A percentile compares a stretch with the other conserved stretches of the same genome.
Conservation (phyloP, 2,797 vertebrate genomes). For the Liasis olivaceus region DNA sequence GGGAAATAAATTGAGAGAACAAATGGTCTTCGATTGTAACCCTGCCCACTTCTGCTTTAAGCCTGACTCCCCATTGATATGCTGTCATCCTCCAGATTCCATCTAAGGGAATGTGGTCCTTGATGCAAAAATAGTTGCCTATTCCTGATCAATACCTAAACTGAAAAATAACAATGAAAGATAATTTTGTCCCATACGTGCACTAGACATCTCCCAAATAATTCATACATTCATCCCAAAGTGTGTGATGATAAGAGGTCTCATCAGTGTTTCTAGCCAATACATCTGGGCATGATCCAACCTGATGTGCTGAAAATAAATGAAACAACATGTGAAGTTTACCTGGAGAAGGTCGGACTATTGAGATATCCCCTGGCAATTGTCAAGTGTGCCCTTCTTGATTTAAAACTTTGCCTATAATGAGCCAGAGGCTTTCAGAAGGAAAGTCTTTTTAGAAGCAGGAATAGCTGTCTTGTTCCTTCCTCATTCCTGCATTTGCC, state of each 20-base stretch:
- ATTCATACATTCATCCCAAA: neutral
- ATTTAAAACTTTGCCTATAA: neutral
- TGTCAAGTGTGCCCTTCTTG: neutral
- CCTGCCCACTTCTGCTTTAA: no score
- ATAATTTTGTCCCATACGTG: neutral
- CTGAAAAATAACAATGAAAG: no score
- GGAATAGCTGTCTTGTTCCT: rapidly evolving
- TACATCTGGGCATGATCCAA: neutral
- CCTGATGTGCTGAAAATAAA: neutral
- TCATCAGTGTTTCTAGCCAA: neutral
- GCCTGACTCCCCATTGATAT: no score
- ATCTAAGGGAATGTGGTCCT: neutral
- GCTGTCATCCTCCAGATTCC: no score
- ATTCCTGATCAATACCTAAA: neutral
- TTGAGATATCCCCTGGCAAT: neutral
- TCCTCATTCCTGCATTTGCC: neutral
- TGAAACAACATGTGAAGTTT: neutral
- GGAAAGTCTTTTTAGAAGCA: neutral
- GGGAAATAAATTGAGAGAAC: no score
- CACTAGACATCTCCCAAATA: neutral
- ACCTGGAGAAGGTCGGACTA: neutral
- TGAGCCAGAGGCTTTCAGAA: slow-evolving; percentile 2
- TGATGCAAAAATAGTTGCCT: neutral
- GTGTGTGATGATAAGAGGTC: neutral
- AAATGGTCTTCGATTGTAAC: no score